Base-by-base conservation (phyloP, 1,140 invertebrate genomes). In the Zaprionus lachaisei region DNA sequence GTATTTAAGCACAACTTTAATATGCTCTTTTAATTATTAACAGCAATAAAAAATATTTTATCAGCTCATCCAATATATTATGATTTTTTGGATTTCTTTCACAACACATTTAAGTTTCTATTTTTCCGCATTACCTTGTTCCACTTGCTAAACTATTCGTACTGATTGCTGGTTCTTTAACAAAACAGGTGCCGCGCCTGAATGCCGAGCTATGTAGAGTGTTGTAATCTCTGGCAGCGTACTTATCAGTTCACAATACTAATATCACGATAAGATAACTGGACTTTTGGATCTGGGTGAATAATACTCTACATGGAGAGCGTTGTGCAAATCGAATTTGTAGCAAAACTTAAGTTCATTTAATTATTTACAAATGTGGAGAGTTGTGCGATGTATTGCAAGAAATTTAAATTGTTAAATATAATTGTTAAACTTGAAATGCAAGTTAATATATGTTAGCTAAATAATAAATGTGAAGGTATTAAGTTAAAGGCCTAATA, bases 111-210 rank as follows among this genome's bases (percentile, higher is more conserved):
- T 5, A 24, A 5, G 1, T 51, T 20, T 47, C 2, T 11, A 37
- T 56, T 72, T 72, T 61, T 66, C 61, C 62, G 69, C 14, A 28
- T 77, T 77, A 87, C 84, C 85, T 87, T 84, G 51, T 81, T 87
- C 70, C 78, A 90, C 84, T 81, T 79, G 81, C 63, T 84, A 51
- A 38, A 58, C 56, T 83, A 76, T 84, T 89, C 81, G 75, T 73
- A 87, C 84, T 87, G 79, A 81, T 24, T 57, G 44, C 26, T 70
- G 17, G 14, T n/a, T 72, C 57, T 68, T 76, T 31, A 58, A 51
- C 37, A 47, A 34, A 47, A 62, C 54, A 69, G 56, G 72, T 76
- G 84, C 84, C 84, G 79, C 78, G 58, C 83, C 80, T 65, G 69
- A 17, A 14, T 72, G 34, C 24, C 17, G 64, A 67, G 34, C 47